Percentiles rank a stretch among this genome's conserved stretches.
These are phyloP conservation scores for Sisyra nigra DNA, from an alignment of 2,888 invertebrate genomes.

Conservation along the genomic window DNA sequence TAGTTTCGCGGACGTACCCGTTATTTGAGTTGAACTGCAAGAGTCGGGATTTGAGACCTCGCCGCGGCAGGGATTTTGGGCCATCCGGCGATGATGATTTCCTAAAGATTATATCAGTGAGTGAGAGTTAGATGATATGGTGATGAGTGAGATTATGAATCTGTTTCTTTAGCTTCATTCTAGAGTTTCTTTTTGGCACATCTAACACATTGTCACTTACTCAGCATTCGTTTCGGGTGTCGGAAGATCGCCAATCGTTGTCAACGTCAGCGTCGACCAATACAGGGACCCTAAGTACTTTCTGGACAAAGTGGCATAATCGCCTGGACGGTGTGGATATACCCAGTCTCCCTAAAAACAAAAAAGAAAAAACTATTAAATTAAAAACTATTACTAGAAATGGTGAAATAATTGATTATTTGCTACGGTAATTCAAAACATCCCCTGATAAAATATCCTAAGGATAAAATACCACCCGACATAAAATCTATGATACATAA, in stretches of 20 bases:
- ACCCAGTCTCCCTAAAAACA: constrained; percentile 66
- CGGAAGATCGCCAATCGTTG: constrained; percentile 90
- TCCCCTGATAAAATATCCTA: too few species aligned
- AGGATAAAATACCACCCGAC: too few species aligned
- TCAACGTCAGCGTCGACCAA: constrained; percentile 91
- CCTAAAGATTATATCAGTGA: constrained; percentile 16
- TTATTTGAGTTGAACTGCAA: constrained; percentile 78
- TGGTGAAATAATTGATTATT: too few species aligned
- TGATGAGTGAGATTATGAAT: not conserved
- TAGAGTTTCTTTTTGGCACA: too few species aligned
- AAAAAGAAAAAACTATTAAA: constrained; percentile 4
- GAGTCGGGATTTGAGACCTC: constrained; percentile 79
- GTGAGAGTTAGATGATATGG: not conserved
- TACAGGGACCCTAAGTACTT: constrained; percentile 91
- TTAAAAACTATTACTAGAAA: too few species aligned
- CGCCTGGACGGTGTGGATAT: constrained; percentile 73
- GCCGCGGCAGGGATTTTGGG: constrained; percentile 75
- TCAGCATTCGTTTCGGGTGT: constrained; percentile 92
- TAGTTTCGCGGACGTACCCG: constrained; percentile 50
- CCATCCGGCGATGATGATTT: constrained; percentile 51
- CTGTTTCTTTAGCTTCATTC: too few species aligned
- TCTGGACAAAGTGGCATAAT: constrained; percentile 76
- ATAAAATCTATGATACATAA: too few species aligned
- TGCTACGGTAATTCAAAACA: too few species aligned
- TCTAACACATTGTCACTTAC: too few species aligned